These are phyloP conservation scores for Hoplodrina ambigua DNA, from an alignment of 2,888 invertebrate genomes.

Conservation along the genomic window DNA sequence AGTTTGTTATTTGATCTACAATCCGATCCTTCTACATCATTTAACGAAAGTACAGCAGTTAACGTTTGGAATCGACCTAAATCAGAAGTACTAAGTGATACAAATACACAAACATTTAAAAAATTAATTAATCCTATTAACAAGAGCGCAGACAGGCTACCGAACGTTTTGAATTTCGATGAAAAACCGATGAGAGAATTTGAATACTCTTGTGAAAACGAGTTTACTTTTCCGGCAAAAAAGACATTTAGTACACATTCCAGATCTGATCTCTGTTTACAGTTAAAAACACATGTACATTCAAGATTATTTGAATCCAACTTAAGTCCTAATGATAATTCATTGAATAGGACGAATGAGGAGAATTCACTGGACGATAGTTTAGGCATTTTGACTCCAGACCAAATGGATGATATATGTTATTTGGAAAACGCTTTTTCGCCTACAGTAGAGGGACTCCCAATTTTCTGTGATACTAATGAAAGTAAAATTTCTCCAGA, in stretches of 20 bases:
- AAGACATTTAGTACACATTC: constrained; percentile 84
- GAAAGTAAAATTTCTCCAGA: constrained; percentile 86
- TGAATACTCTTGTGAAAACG: constrained; percentile 88
- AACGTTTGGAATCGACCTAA: constrained; percentile 75
- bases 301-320: constrained; percentile 81
- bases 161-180: constrained; percentile 86
- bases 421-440: constrained; percentile 92
- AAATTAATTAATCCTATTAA: constrained; percentile 72
- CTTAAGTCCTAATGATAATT: constrained; percentile 86
- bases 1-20: constrained; percentile 90
- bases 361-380: constrained; percentile 96
- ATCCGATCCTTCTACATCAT: constrained; percentile 80
- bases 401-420: constrained; percentile 95
- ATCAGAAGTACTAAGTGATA: constrained; percentile 67
- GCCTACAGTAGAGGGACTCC: constrained; percentile 92
- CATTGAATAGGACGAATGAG: constrained; percentile 90
- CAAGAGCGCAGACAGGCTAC: constrained; percentile 81
- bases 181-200: constrained; percentile 87
- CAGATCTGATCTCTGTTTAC: constrained; percentile 86
- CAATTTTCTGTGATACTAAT: constrained; percentile 85
- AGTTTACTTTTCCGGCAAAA: constrained; percentile 76
- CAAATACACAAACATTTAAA: constrained; percentile 69
- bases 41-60: constrained; percentile 68
- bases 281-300: constrained; percentile 82
- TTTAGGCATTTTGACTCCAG: constrained; percentile 96